These are phyloP conservation scores for Ceratotherium simum DNA, from an alignment of 2,113 vertebrate genomes.

Conservation along the genomic window DNA sequence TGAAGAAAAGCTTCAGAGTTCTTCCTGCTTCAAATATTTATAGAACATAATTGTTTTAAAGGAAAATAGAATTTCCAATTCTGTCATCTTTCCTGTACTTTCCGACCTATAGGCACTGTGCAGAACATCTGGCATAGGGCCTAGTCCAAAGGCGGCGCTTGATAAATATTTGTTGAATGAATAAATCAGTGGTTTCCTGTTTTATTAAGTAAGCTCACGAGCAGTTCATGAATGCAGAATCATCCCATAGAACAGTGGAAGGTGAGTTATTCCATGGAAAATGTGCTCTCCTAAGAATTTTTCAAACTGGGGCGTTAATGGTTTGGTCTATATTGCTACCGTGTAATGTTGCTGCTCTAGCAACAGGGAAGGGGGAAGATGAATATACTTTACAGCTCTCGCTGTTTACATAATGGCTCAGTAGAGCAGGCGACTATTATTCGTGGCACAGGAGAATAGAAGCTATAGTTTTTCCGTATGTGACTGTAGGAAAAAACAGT, in stretches of 20 bases:
- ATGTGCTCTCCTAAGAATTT: not conserved
- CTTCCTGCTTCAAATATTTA: not conserved
- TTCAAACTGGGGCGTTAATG: not conserved
- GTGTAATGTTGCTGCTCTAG: not conserved
- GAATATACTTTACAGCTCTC: not conserved
- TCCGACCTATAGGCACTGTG: not conserved
- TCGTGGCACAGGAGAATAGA: not conserved
- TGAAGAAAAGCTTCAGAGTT: not conserved
- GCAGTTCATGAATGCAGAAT: not conserved
- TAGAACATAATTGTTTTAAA: not conserved
- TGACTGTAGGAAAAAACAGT: not conserved
- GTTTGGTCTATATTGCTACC: not conserved
- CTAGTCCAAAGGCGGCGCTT: not conserved
- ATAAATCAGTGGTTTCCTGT: not conserved
- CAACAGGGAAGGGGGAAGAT: not conserved
- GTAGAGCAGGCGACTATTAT: not conserved
- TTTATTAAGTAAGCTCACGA: not conserved
- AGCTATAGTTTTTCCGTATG: not conserved
- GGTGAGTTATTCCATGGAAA: not conserved
- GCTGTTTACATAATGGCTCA: not conserved
- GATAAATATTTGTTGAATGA: not conserved
- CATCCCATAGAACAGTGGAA: not conserved
- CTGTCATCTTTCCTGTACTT: not conserved
- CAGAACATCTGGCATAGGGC: not conserved
- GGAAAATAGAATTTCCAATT: not conserved